Evolutionary conservation across 2,113 vertebrate species (phyloP).

Genomic region (Alectura lathami): DNA sequence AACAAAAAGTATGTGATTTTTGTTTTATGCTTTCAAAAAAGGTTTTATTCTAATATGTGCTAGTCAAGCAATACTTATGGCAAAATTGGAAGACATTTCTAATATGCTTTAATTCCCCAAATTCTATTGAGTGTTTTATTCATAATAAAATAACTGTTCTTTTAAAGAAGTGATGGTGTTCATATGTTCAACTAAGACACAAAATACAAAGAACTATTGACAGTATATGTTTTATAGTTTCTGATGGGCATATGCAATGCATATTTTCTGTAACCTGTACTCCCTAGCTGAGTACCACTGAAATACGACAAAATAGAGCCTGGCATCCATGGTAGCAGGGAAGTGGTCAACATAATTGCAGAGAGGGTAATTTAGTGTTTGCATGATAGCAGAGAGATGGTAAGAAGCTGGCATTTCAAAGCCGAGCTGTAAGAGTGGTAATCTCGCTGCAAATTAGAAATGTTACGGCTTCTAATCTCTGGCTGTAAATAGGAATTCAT

Average conservation of each 20-base stretch:
- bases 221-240: background rate
- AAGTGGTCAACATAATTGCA: background rate
- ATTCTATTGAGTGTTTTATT: background rate
- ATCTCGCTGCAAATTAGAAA: conserved; percentile 17
- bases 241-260: background rate
- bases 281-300: background rate
- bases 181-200: background rate
- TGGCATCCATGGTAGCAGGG: background rate
- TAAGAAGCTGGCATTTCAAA: background rate
- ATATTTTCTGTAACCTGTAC: background rate
- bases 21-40: background rate
- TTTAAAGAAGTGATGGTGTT: background rate
- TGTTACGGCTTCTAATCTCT: conserved; percentile 17
- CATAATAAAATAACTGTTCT: background rate
- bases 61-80: background rate
- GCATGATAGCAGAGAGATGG: background rate
- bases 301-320: background rate
- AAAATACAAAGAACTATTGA: background rate
- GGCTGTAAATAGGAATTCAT: conserved; percentile 15
- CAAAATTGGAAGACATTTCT: background rate
- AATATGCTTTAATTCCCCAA: background rate
- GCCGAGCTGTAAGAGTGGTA: background rate
- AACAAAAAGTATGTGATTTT: background rate
- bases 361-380: background rate
- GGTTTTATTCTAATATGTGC: background rate